Evolutionary conservation across 2,113 vertebrate species (phyloP), one percentile per base, ranked within the genome.

Genomic region (Nerophis lumbriciformis): DNA sequence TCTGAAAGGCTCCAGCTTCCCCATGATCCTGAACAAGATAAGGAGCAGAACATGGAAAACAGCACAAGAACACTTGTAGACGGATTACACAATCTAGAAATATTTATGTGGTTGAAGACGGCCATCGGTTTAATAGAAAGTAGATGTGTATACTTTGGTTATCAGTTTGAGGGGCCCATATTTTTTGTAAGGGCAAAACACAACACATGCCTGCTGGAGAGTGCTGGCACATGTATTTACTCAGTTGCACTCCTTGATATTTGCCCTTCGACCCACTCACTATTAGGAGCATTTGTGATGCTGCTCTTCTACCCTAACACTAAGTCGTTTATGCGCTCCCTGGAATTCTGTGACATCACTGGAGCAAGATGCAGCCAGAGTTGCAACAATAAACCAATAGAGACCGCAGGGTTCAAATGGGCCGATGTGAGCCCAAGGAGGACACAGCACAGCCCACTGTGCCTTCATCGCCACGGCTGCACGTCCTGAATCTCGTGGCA

Each of bases 301-400:
- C 82, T 79, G 83, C 85, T 87, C 87, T 85, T 87, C 85, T 88
- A 75, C 83, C 75, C 79, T 72, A 86, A 83, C 81, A 89, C 84
- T 84, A 80, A 86, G 80, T 81, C 86, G 86, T 89, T 86, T 89
- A 89, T 89, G 79, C 72, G 73, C 81, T 77, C 79, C 79, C 77
- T 83, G 85, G 83, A 82, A 85, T 87, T 85, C 75, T 80, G 86
- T 91, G 90, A 91, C 86, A 89, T 91, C 90, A 90, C 77, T 80
- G 73, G 51, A 79, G 74, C 83, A 76, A 71, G 78, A 80, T 57
- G 71, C 74, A 63, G 80, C 79, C 68, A 75, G 67, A 66, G 70
- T 68, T 28, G 19, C 74, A 90, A 91, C 90, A 90, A 90, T 89
- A 86, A 83, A 76, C 77, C 69, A 63, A 89, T 77, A 80, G 83